phyloP scores from a whole-genome alignment of 1,140 invertebrate genomes.

The Zaprionus ghesquierei region DNA sequence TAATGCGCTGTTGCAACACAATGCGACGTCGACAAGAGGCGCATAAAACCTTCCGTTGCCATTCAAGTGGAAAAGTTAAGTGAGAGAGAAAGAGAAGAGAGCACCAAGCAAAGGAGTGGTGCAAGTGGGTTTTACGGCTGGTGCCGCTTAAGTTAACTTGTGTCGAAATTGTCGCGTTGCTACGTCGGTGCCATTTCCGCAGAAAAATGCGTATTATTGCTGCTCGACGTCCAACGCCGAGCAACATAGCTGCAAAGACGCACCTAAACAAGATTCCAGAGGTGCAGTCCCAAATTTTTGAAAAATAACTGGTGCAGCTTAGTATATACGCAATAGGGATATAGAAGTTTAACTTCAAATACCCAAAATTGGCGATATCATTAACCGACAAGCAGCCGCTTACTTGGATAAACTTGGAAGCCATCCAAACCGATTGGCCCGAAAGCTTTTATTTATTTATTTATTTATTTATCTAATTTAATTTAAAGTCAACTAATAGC shows the following conservation, averaged over 20 bases:
- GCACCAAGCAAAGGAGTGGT: neutral
- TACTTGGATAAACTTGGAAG: no score
- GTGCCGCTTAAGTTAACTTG: slow-evolving; percentile 33
- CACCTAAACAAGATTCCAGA: no score
- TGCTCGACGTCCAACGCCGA: slow-evolving; percentile 40
- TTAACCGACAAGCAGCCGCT: no score
- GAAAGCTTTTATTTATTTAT: no score
- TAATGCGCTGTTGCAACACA: slow-evolving; percentile 66
- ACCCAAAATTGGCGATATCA: no score
- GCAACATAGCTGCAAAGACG: slow-evolving; percentile 38
- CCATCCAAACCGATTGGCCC: no score
- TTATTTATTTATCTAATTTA: no score
- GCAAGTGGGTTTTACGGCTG: slow-evolving; percentile 23
- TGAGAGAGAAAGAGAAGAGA: neutral
- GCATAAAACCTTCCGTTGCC: slow-evolving; percentile 78
- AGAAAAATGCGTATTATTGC: slow-evolving; percentile 71
- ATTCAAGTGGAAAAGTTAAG: slow-evolving; percentile 76
- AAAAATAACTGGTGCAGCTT: no score
- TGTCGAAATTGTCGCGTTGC: slow-evolving; percentile 40
- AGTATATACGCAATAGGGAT: no score
- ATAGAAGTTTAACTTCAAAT: no score
- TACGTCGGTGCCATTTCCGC: slow-evolving; percentile 15
- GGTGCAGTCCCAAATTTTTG: no score
- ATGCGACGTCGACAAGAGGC: slow-evolving; percentile 36
- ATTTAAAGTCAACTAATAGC: no score